Evolutionary conservation across 1,140 invertebrate species (phyloP).

Genomic region (Acromyrmex heyeri): DNA sequence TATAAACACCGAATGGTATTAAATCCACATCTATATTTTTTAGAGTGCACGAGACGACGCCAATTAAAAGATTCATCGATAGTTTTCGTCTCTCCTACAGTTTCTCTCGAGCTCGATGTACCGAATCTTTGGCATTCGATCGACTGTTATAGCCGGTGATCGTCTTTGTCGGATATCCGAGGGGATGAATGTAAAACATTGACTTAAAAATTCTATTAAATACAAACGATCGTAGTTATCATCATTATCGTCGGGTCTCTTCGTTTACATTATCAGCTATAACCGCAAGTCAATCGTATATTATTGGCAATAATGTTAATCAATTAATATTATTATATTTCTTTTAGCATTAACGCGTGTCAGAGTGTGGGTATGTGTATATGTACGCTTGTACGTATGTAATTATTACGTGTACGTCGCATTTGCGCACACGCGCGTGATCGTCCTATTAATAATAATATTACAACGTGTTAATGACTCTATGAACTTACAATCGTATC

Average conservation of each 20-base stretch:
- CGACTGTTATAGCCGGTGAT: conserved; percentile 38
- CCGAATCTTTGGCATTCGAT: conserved; percentile 72
- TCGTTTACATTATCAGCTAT: conserved; percentile 78
- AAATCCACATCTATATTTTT: too few relatives aligned
- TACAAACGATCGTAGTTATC: conserved; percentile 65
- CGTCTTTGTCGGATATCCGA: conserved; percentile 53
- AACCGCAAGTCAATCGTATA: conserved; percentile 80
- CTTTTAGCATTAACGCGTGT: conserved; percentile 72
- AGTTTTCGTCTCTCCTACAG: not conserved
- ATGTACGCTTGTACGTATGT: conserved; percentile 2
- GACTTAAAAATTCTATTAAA: conserved; percentile 81
- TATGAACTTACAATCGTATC: conserved; percentile 81
- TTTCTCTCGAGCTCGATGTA: conserved; percentile 45
- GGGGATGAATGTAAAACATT: conserved; percentile 52
- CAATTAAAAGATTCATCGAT: conserved; percentile 27
- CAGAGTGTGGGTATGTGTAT: conserved; percentile 15
- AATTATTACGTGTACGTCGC: conserved; percentile 1
- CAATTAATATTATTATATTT: conserved; percentile 79
- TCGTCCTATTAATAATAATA: conserved; percentile 72
- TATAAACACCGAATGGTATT: too few relatives aligned
- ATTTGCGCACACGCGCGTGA: not conserved
- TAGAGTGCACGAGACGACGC: not conserved
- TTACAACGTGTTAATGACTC: conserved; percentile 81
- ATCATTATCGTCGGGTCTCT: conserved; percentile 52
- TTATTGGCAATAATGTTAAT: conserved; percentile 81